phyloP scores from a whole-genome alignment of 2,797 vertebrate species.

The Lepus oiostolus region DNA sequence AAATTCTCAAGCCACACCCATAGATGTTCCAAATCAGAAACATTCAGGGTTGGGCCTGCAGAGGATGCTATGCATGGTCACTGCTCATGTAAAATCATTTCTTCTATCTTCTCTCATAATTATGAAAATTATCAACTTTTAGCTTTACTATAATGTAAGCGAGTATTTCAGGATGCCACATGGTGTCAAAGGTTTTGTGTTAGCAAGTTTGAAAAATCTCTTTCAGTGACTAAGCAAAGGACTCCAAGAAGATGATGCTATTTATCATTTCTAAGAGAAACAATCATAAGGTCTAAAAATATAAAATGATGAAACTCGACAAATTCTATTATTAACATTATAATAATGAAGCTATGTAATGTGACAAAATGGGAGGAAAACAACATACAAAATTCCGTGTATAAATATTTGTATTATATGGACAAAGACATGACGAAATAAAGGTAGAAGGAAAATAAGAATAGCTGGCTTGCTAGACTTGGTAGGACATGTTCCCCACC shows the following conservation, averaged over 20 bases:
- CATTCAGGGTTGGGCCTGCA: background rate
- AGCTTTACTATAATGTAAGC: background rate
- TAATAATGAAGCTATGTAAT: constrained; percentile 2
- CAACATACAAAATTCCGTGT: background rate
- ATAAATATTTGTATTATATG: background rate
- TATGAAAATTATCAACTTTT: constrained; percentile 28
- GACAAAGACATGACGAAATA: background rate
- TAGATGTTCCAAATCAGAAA: background rate
- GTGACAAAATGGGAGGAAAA: background rate
- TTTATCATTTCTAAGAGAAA: constrained; percentile 35
- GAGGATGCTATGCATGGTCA: background rate
- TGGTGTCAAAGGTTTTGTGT: constrained; percentile 5
- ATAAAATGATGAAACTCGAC: constrained; percentile 9
- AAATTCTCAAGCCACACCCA: background rate
- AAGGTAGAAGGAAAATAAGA: background rate
- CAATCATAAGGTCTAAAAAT: constrained; percentile 1
- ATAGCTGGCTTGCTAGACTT: background rate
- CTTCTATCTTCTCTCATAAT: background rate
- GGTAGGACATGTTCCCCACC: background rate
- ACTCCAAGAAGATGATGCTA: constrained; percentile 8
- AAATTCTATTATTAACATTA: constrained; percentile 43
- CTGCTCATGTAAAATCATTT: background rate
- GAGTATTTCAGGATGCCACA: background rate
- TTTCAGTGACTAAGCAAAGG: constrained; percentile 24
- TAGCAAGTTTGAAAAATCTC: constrained; percentile 16